Conservation (phyloP, 2,888 invertebrate species). For the Masnerella sp. region DNA sequence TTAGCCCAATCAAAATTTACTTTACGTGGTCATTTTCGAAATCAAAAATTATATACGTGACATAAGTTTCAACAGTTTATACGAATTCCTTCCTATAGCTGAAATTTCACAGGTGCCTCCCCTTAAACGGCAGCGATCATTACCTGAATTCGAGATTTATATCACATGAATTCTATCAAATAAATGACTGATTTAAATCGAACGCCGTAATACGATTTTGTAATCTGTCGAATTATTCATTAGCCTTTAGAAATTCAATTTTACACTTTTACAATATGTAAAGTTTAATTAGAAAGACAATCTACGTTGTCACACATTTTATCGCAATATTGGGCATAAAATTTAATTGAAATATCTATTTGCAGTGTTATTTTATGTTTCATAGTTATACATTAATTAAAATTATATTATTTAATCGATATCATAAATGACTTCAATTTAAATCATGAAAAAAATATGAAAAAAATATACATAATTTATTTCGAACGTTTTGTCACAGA, state of each 20-base stretch:
- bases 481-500: no score
- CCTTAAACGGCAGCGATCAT: slow-evolving; percentile 28
- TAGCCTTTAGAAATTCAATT: slow-evolving; percentile 15
- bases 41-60: no score
- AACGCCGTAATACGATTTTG: slow-evolving; percentile 34
- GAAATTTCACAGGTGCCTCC: no score
- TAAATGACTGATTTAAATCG: slow-evolving; percentile 33
- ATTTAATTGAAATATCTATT: background rate
- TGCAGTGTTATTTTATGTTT: no score
- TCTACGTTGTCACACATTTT: background rate
- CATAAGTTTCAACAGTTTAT: no score
- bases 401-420: background rate
- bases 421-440: background rate
- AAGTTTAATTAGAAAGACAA: slow-evolving; percentile 20
- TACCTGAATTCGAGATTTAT: slow-evolving; percentile 31
- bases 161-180: slow-evolving; percentile 30
- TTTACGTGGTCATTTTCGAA: no score
- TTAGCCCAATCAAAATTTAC: no score
- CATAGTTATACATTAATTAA: no score
- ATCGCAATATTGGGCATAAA: no score
- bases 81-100: no score
- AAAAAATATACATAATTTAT: no score
- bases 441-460: background rate
- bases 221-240: slow-evolving; percentile 28
- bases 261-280: slow-evolving; percentile 17